Evolutionary conservation across 2,797 vertebrate species (phyloP), one percentile per base, ranked within the genome.

Genomic region (Nyctalus aviator): DNA sequence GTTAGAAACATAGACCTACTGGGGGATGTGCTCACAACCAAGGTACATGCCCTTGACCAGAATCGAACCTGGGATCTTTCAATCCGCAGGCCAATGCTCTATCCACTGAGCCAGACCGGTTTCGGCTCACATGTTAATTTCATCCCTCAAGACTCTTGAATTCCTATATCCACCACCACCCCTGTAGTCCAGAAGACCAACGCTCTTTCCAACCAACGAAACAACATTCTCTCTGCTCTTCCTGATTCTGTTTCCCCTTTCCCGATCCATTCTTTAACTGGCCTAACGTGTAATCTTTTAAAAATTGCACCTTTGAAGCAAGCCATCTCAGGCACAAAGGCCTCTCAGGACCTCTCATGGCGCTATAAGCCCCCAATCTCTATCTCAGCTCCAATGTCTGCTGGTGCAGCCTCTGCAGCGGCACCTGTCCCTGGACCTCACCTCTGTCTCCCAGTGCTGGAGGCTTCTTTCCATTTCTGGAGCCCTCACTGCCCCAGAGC

Each of bases 161-260:
- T 73, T 27, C 32, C 4, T 21, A 6, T 35, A 23, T 14, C n/a
- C 7, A 14, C 37, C 9, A 46, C 17, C 15, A 8, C 37, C 35
- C 27, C 3, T 30, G 0, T 4, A 10, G 13, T 32, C 8, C 20
- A 21, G 6, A 8, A 4, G 15, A 12, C 30, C 13, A 35, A 76
- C 69, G 5, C 17, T 64, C 8, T 87, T 90, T 57, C 35, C 30
- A 21, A 11, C 18, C 10, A 73, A 48, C 4, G 4, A 17, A 23
- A 44, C 27, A 41, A 5, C 64, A 46, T 32, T 30, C 84, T 46
- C 12, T 57, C 46, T 69, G 27, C 11, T 57, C 53, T 44, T 48
- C 25, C 14, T 1, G 4, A 20, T 53, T 53, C 53, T 14, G 0
- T 14, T 2, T 50, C 21, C 9, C 46, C 35, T 37, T 41, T 81